Percentiles rank a stretch among this genome's conserved stretches.
phyloP scores from a whole-genome alignment of 2,797 vertebrate species.

The Psittacula derbiana region DNA sequence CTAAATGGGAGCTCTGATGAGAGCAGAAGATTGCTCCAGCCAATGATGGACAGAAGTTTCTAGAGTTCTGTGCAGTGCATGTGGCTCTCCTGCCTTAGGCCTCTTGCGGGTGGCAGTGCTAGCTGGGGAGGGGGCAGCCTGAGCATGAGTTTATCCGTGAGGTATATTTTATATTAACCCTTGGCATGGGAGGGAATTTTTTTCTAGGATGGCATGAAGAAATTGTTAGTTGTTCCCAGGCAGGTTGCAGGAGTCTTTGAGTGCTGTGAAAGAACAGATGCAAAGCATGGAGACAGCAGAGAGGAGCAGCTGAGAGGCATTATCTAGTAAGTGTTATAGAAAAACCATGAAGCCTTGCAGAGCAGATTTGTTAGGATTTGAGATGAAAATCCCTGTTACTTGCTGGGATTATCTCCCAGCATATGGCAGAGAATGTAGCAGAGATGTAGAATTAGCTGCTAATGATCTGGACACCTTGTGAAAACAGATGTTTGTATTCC shows the following conservation, averaged over 20 bases:
- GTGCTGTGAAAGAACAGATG: not conserved
- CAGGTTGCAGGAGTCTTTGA: not conserved
- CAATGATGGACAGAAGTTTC: not conserved
- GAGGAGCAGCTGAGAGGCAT: not conserved
- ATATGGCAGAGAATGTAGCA: constrained; percentile 39
- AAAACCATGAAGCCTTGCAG: not conserved
- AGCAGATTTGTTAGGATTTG: constrained; percentile 64
- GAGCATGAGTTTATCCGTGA: not conserved
- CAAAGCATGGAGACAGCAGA: not conserved
- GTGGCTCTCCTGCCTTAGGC: not conserved
- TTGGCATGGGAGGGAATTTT: not conserved
- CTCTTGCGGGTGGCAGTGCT: not conserved
- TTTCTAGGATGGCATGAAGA: not conserved
- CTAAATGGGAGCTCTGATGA: not conserved
- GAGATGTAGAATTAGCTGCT: constrained; percentile 51
- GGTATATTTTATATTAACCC: not conserved
- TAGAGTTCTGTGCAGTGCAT: not conserved
- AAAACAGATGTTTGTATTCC: constrained; percentile 26
- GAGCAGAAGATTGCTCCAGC: not conserved
- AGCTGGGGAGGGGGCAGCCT: not conserved
- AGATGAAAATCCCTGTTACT: constrained; percentile 51
- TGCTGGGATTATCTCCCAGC: constrained; percentile 41
- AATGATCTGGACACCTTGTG: constrained; percentile 36
- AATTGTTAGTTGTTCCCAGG: not conserved
- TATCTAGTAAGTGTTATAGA: not conserved